These are phyloP conservation scores for Drosophila repleta DNA, from an alignment of 1,140 invertebrate genomes.

Conservation along the genomic window DNA sequence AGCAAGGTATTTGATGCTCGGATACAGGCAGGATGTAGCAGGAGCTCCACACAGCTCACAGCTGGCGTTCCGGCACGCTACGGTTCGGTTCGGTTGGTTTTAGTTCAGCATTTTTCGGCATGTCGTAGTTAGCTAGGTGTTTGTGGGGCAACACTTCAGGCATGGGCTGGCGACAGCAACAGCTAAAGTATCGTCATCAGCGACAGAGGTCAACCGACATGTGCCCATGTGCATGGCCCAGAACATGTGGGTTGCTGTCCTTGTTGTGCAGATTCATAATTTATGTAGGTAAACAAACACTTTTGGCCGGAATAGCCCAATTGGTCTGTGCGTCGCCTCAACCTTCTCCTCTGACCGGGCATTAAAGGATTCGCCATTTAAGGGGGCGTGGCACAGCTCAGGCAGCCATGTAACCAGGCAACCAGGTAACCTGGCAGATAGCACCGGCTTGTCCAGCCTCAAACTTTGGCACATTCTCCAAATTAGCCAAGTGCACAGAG, in stretches of 20 bases:
- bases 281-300: slow-evolving; percentile 81
- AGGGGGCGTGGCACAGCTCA: slow-evolving; percentile 13
- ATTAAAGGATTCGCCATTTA: slow-evolving; percentile 57
- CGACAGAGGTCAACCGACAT: slow-evolving; percentile 54
- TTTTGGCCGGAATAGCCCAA: slow-evolving; percentile 41
- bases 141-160: slow-evolving; percentile 30
- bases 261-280: slow-evolving; percentile 72
- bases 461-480: slow-evolving; percentile 59
- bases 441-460: slow-evolving; percentile 35
- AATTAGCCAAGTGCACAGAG: slow-evolving; percentile 60
- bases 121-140: slow-evolving; percentile 7
- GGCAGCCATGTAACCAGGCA: slow-evolving; percentile 2
- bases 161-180: slow-evolving; percentile 42
- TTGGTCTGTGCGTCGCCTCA: slow-evolving; percentile 16
- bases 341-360: slow-evolving; percentile 24
- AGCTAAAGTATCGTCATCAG: slow-evolving; percentile 1
- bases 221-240: slow-evolving; percentile 35
- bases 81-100: slow-evolving; percentile 27
- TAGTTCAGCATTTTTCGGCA: slow-evolving; percentile 2
- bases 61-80: slow-evolving; percentile 20
- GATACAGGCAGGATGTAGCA: slow-evolving; percentile 15
- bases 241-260: slow-evolving; percentile 30
- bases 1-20: slow-evolving; percentile 33
- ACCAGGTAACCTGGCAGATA: slow-evolving; percentile 8
- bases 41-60: slow-evolving; percentile 14